Evolutionary conservation across 2,113 vertebrate species (phyloP).

Genomic region (Pelecanus crispus): DNA sequence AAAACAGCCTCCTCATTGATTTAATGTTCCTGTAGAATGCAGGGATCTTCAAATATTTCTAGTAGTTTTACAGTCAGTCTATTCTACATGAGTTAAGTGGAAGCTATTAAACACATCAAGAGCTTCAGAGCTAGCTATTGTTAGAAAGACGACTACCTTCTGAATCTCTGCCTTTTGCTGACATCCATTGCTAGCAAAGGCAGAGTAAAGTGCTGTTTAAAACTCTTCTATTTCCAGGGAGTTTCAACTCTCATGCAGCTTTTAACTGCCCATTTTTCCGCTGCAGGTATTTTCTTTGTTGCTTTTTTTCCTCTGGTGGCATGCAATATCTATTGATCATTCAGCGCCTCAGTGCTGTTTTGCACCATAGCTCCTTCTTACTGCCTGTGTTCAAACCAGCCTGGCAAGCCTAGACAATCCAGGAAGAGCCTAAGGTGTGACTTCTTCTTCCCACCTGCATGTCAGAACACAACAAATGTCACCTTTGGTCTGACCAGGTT

Average conservation of each 20-base stretch:
- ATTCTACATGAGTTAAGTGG: slow-evolving; percentile 28
- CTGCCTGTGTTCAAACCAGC: background rate
- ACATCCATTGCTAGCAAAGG: background rate
- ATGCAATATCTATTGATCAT: background rate
- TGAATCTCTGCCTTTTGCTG: slow-evolving; percentile 24
- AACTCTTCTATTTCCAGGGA: slow-evolving; percentile 15
- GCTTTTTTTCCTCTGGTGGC: background rate
- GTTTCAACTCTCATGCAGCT: background rate
- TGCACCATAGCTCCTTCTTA: background rate
- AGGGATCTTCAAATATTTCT: slow-evolving; percentile 13
- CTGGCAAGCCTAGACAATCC: background rate
- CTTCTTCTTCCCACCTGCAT: background rate
- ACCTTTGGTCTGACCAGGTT: background rate
- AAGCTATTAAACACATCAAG: slow-evolving; percentile 45
- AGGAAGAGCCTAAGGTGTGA: background rate
- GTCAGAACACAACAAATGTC: background rate
- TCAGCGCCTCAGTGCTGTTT: background rate
- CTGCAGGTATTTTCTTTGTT: background rate
- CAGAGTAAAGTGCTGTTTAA: slow-evolving; percentile 35
- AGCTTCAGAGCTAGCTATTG: slow-evolving; percentile 20
- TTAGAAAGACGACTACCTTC: slow-evolving; percentile 16
- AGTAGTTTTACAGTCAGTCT: slow-evolving; percentile 7
- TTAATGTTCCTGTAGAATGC: background rate
- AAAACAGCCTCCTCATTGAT: background rate
- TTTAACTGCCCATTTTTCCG: background rate